Percentiles rank a stretch among this genome's conserved stretches.
phyloP scores from a whole-genome alignment of 1,140 invertebrate genomes.

The Daktulosphaira vitifoliae region DNA sequence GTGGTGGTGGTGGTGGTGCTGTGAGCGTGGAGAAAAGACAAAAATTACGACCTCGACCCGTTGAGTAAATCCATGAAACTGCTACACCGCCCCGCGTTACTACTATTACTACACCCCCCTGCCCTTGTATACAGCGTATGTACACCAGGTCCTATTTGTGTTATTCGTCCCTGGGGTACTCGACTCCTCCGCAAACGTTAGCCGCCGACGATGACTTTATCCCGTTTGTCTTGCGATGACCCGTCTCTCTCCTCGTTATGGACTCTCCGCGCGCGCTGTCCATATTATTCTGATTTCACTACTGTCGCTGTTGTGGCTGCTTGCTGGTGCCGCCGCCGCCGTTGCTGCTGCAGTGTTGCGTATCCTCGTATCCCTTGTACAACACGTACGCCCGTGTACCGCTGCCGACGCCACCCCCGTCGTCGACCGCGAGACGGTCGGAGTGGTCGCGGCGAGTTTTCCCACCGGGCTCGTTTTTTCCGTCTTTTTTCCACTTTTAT shows the following conservation, averaged over 20 bases:
- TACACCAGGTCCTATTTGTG: constrained; percentile 32
- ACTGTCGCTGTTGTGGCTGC: too few relatives aligned
- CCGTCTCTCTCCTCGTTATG: too few relatives aligned
- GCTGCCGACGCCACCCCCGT: too few relatives aligned
- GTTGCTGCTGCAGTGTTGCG: too few relatives aligned
- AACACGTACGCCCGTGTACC: too few relatives aligned
- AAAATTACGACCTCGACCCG: constrained; percentile 27
- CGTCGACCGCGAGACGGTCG: too few relatives aligned
- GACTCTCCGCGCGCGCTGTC: background rate
- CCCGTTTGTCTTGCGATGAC: background rate
- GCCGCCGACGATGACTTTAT: constrained; percentile 18
- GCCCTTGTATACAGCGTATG: background rate
- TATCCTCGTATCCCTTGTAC: too few relatives aligned
- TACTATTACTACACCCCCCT: constrained; percentile 13
- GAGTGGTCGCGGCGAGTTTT: constrained; percentile 10
- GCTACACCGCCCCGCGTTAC: constrained; percentile 3
- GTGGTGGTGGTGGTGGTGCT: too few relatives aligned
- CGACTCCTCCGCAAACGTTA: background rate
- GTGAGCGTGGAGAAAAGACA: background rate
- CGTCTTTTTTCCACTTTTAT: constrained; percentile 19
- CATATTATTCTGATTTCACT: constrained; percentile 29
- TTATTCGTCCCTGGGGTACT: constrained; percentile 24
- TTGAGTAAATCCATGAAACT: constrained; percentile 17
- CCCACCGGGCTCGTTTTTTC: constrained; percentile 28
- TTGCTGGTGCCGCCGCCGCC: too few relatives aligned